Evolutionary conservation across 2,113 vertebrate genomes (phyloP), one percentile per base, ranked within the genome.

Genomic region (Galeopterus variegatus): DNA sequence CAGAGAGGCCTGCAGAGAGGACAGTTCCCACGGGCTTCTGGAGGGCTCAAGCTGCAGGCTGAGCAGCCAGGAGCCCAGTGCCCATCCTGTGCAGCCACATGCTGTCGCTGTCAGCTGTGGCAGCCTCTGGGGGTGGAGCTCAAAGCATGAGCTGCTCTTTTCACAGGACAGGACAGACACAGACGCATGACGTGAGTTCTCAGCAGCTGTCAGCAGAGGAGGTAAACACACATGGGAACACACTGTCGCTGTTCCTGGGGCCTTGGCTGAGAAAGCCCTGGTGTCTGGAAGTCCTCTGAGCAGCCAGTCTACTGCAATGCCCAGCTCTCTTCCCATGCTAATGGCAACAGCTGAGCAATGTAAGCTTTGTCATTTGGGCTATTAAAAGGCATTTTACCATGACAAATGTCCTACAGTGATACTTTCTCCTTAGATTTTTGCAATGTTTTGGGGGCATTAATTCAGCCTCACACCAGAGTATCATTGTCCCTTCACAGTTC

Each of bases 221-320:
- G 80, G 41, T 64, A 94, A 96, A 96, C 94, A 97, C 70, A 93
- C 76, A 45, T 3, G n/a, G 89, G 93, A 95, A 95, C 94, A 95
- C 65, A 52, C 15, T 86, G 96, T 94, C n/a, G 6, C 93, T 94
- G 26, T 82, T 79, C 82, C n/a, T 4, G 9, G 36, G 64, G 86
- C 54, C 73, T 86, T 92, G 95, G 89, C 92, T 62, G 64, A 58
- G 86, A 94, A 84, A 96, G 62, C 50, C 67, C 60, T 75, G 90
- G 81, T 8, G 5, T 48, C 54, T 69, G 41, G 70, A 94, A 94
- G 83, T 77, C 26, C 84, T 80, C 69, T 0, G 5, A 45, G 72
- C n/a, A 19, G 69, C 90, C 24, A 19, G 58, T 33, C 52, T 6
- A 26, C 62, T 41, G 75, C 45, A 65, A 19, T 7, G 17, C 60